Percentiles rank a stretch among this genome's conserved stretches.
Conservation (phyloP, 2,113 vertebrate species). For the Tiliqua scincoides region DNA sequence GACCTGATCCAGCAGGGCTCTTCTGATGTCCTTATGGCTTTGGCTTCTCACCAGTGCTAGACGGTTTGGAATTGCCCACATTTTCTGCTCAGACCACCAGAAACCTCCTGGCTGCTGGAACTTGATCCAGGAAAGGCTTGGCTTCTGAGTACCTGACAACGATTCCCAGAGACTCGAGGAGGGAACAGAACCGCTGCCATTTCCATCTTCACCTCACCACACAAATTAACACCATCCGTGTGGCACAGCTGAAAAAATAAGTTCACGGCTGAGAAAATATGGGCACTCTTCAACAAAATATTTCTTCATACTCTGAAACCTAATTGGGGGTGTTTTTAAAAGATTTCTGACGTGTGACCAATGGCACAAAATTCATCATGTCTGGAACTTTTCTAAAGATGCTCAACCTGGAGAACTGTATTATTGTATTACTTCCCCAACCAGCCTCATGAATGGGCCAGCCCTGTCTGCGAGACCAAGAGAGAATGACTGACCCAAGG, state of each 20-base stretch:
- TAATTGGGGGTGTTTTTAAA: neutral
- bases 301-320: conserved; percentile 17
- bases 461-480: too few relatives aligned
- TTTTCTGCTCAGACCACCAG: neutral
- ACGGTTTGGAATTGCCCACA: neutral
- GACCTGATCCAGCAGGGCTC: too few relatives aligned
- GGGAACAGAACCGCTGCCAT: neutral
- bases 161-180: neutral
- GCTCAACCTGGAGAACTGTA: conserved; percentile 23
- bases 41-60: neutral
- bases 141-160: neutral
- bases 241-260: conserved; percentile 16
- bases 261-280: neutral
- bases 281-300: neutral
- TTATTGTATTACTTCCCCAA: too few relatives aligned
- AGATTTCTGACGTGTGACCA: conserved; percentile 38
- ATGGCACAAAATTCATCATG: conserved; percentile 50
- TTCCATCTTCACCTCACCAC: neutral
- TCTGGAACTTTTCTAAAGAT: conserved; percentile 48
- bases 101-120: rapidly evolving
- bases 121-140: rapidly evolving
- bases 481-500: too few relatives aligned
- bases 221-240: neutral
- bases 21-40: neutral
- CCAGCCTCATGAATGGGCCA: too few relatives aligned